Evolutionary conservation across 1,140 invertebrate species (phyloP).

Genomic region (Sitobion miscanthi): DNA sequence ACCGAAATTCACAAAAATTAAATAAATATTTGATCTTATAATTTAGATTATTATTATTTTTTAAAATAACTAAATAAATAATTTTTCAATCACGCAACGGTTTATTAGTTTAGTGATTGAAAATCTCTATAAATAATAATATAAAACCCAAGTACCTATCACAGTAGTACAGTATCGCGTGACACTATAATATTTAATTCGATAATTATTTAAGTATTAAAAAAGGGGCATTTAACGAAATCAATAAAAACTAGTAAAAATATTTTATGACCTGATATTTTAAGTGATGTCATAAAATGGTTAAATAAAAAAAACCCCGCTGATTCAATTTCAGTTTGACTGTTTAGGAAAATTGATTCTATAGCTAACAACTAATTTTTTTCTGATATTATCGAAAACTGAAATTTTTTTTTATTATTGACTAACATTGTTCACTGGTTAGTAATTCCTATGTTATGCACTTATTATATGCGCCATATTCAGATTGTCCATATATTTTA

Average conservation of each 20-base stretch:
- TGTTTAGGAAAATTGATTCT: too few relatives aligned
- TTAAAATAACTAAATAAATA: neutral
- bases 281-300: too few relatives aligned
- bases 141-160: too few relatives aligned
- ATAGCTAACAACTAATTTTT: neutral
- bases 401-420: neutral
- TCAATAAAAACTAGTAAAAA: neutral
- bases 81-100: neutral
- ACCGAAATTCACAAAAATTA: neutral
- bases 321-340: too few relatives aligned
- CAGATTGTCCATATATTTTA: too few relatives aligned
- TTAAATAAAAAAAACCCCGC: too few relatives aligned
- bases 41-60: neutral
- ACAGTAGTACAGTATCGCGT: too few relatives aligned
- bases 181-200: neutral
- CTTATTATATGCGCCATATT: too few relatives aligned
- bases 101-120: neutral
- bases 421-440: neutral
- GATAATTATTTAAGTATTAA: neutral
- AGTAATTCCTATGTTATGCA: too few relatives aligned
- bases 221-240: neutral
- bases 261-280: too few relatives aligned
- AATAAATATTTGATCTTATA: neutral
- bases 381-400: neutral
- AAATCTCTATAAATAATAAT: neutral